Percentiles rank a stretch among this genome's conserved stretches.
Conservation (phyloP, 2,888 invertebrate species). For the Acleris laterana region DNA sequence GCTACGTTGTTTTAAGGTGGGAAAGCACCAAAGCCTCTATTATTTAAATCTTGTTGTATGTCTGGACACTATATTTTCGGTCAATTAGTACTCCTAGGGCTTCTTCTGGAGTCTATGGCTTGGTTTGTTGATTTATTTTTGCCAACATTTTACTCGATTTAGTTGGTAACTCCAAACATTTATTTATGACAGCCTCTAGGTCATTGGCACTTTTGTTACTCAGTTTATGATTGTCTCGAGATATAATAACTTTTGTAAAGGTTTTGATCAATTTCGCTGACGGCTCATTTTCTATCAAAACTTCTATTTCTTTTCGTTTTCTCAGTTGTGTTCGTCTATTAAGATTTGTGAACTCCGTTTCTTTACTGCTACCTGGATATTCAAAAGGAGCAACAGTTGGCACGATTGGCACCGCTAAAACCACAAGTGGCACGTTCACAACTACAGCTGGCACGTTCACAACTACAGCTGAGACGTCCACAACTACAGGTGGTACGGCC, state of each 20-base stretch:
- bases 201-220: conserved; percentile 4
- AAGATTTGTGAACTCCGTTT: neutral
- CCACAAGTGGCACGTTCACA: too few relatives aligned
- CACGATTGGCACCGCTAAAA: too few relatives aligned
- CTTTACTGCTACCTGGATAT: too few relatives aligned
- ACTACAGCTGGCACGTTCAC: neutral
- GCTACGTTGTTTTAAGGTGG: too few relatives aligned
- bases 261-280: neutral
- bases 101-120: neutral
- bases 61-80: too few relatives aligned
- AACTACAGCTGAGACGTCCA: neutral
- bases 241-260: neutral
- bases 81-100: too few relatives aligned
- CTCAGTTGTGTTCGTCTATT: neutral
- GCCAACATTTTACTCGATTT: neutral
- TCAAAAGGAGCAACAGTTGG: too few relatives aligned
- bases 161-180: neutral
- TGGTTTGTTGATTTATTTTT: neutral
- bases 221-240: neutral
- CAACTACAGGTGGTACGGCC: neutral
- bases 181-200: conserved; percentile 7
- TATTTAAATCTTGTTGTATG: too few relatives aligned
- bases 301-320: neutral
- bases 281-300: neutral
- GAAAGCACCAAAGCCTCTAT: too few relatives aligned